phyloP scores from a whole-genome alignment of 2,888 invertebrate species.

The Pachymerium ferrugineum region DNA sequence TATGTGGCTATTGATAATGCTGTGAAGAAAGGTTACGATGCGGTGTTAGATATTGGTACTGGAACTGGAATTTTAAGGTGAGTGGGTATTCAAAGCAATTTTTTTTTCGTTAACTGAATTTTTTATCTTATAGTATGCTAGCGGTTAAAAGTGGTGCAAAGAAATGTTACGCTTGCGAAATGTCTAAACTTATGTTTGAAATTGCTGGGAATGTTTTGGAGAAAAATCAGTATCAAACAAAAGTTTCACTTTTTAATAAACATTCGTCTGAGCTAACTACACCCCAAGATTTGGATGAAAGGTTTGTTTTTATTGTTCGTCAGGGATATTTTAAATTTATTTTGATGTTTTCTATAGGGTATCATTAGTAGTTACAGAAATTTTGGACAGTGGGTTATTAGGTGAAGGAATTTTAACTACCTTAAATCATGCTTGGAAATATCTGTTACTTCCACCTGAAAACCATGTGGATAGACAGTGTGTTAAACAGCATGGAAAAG shows the following conservation, averaged over 20 bases:
- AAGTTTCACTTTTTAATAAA: conserved; percentile 55
- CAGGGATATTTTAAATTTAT: neutral
- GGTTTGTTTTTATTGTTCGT: conserved; percentile 41
- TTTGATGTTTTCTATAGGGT: conserved; percentile 47
- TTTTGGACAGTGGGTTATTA: conserved; percentile 72
- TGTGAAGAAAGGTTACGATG: conserved; percentile 52
- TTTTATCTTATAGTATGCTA: conserved; percentile 54
- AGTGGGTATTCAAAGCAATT: conserved; percentile 28
- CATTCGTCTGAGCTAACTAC: conserved; percentile 57
- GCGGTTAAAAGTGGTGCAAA: conserved; percentile 56
- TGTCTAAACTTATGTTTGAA: conserved; percentile 58
- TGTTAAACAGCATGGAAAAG: conserved; percentile 33
- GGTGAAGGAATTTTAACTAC: conserved; percentile 67
- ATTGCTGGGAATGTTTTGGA: conserved; percentile 57
- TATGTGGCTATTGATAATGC: conserved; percentile 57
- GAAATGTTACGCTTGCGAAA: conserved; percentile 63
- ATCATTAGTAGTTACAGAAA: conserved; percentile 66
- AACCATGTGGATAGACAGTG: neutral
- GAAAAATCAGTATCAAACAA: conserved; percentile 49
- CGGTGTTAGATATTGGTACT: conserved; percentile 67
- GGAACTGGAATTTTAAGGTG: conserved; percentile 67
- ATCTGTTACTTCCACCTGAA: conserved; percentile 47
- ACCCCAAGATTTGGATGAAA: conserved; percentile 54
- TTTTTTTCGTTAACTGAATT: neutral
- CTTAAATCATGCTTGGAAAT: conserved; percentile 62